A percentile compares a stretch with the other conserved stretches of the same genome.
phyloP scores from a whole-genome alignment of 2,113 vertebrate genomes.

The Cinclus cinclus region DNA sequence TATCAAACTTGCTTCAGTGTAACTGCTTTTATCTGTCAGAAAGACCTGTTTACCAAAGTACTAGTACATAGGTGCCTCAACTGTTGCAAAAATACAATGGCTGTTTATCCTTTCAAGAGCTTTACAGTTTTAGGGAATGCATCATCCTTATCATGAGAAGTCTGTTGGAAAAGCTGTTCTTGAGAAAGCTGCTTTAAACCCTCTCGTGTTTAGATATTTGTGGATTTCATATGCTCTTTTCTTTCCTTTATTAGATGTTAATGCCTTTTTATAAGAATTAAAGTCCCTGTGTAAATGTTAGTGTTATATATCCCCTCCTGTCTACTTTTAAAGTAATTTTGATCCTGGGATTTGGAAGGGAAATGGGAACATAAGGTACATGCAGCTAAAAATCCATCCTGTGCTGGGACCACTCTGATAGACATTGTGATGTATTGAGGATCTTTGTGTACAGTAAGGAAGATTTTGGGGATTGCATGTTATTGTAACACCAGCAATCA shows the following conservation, averaged over 20 bases:
- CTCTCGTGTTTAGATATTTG: neutral
- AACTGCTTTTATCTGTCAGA: neutral
- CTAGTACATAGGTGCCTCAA: neutral
- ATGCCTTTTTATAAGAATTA: neutral
- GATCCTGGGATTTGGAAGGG: neutral
- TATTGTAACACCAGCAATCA: neutral
- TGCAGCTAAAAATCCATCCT: neutral
- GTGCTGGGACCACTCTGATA: neutral
- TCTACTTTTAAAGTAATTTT: neutral
- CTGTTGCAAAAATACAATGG: neutral
- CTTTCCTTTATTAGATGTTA: neutral
- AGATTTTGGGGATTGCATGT: neutral
- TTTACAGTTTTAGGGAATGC: neutral
- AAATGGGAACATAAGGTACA: neutral
- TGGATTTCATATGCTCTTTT: neutral
- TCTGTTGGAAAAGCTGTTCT: neutral
- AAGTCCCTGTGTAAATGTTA: neutral
- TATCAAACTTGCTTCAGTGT: neutral
- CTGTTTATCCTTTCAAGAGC: neutral
- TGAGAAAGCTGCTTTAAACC: neutral
- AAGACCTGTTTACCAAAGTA: neutral
- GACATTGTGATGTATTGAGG: neutral
- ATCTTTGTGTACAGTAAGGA: neutral
- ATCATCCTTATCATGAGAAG: neutral
- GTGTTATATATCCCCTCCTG: neutral